Evolutionary conservation across 2,888 invertebrate species (phyloP), one percentile per base, ranked within the genome.

Genomic region (Calameuta filiformis): DNA sequence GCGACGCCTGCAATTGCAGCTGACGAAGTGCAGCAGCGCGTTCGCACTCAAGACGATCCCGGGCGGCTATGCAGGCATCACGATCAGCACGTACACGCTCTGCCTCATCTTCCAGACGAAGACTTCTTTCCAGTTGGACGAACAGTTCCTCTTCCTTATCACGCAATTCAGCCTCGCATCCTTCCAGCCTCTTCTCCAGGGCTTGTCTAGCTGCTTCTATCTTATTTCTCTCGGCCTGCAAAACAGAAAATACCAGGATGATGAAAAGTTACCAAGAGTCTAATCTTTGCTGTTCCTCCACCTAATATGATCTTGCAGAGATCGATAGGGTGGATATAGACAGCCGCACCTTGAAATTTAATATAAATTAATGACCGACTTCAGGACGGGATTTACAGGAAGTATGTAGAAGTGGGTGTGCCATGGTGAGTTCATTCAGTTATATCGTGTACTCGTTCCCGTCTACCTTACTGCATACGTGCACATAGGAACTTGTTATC

Each of bases 111-210:
- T 94, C 94, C 80, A 94, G 90, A 80, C 93, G 92, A 30, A 94
- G 92, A 77, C 93, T 93, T 80, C 93, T 91, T 87, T 94, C 94
- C 83, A 94, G 90, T 84, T 94, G 94, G 35, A 93, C 88, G 87
- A 94, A 94, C 37, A 94, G 92, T 84, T 94, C 94, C 85, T 94
- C 94, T 85, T 94, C 94, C 87, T 94, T 94, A 85, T 94, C 93
- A 79, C 93, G 92, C 68, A 94, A 88, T 81, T 94, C 92, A 74
- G 92, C 89, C 83, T 94, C 94, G 87, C 93, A 93, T 74, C 92
- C 92, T 87, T 94, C 94, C 82, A 94, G 87, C 78, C 93, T 90
- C 85, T 91, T 92, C 78, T 93, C 93, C 86, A 94, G 87, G 80
- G 92, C 91, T 34, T 92, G 91, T 73, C 93, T 92, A 75, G 93